Percentiles rank a stretch among this genome's conserved stretches.
These are phyloP conservation scores for Siniperca scherzeri DNA, from an alignment of 2,797 vertebrate genomes.

Conservation along the genomic window DNA sequence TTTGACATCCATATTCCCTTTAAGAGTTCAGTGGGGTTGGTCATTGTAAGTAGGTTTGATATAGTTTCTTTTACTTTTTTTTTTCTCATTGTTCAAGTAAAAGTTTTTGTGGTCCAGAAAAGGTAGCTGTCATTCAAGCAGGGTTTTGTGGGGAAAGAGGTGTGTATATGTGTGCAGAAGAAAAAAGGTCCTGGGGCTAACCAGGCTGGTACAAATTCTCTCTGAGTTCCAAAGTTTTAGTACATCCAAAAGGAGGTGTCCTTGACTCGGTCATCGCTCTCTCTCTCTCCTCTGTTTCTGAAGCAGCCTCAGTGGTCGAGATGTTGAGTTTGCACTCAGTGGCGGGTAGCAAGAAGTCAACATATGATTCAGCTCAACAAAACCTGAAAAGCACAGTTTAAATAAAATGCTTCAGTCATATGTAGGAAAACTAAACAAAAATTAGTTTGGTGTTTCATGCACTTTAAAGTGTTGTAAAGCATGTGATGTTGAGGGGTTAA, in stretches of 20 bases:
- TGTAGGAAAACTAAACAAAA: neutral
- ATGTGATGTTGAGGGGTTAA: too few relatives aligned
- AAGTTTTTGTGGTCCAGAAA: conserved; percentile 81
- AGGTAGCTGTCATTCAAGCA: conserved; percentile 83
- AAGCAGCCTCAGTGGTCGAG: conserved; percentile 81
- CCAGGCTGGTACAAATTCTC: conserved; percentile 79
- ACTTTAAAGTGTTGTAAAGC: neutral
- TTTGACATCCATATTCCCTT: conserved; percentile 76
- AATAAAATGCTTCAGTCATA: neutral
- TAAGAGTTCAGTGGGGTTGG: conserved; percentile 76
- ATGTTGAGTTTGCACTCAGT: conserved; percentile 82
- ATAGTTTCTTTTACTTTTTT: conserved; percentile 68
- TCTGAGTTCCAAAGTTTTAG: conserved; percentile 87
- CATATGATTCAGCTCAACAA: conserved; percentile 92
- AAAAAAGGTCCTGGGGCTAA: conserved; percentile 74
- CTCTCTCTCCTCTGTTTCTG: conserved; percentile 70
- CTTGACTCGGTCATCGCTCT: conserved; percentile 68
- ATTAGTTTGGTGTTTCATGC: neutral
- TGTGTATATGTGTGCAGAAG: conserved; percentile 79
- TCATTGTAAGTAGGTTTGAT: conserved; percentile 70
- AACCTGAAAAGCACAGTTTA: conserved; percentile 84
- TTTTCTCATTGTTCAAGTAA: conserved; percentile 71
- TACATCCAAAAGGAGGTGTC: conserved; percentile 90
- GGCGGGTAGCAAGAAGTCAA: conserved; percentile 89
- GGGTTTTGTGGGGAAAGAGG: conserved; percentile 71